Evolutionary conservation across 2,797 vertebrate genomes (phyloP), one percentile per base, ranked within the genome.

Genomic region (Octomys mimax): DNA sequence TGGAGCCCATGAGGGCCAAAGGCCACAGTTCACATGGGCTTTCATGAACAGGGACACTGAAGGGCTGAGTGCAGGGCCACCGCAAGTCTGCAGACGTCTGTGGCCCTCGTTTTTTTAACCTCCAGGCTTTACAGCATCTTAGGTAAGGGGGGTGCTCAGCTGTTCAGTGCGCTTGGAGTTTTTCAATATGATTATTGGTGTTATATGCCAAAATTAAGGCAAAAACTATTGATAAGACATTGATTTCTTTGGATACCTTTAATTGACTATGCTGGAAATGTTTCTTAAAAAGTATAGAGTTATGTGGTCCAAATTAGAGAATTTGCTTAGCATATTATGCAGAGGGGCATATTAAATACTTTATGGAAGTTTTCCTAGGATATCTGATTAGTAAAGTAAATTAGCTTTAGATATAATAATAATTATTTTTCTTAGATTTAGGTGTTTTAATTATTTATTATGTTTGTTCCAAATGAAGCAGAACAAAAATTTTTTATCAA

Each of bases 381-480:
- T 82, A 94, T 97, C 86, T 68, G n/a, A 57, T 94, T 81, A 77
- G 18, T 82, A 82, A 81, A 89, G 77, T 89, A 89, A 87, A 66
- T 86, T 61, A 7, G 19, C 24, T 80, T 94, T 95, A 87, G 71
- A 62, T 89, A 39, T 1, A 91, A 26, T 70, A 94, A 78, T 77
- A 66, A 70, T 61, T 31, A 71, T 84, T 88, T 94, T 88, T 92
- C 16, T 95, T 91, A n/a, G 31, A 68, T 94, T 89, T 80, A 89
- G 62, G 93, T 80, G 22, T 94, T 96, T 96, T 96, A 46, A 77
- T 89, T 89, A 31, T 4, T 94, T 36, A 75, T 93, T 85, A 59
- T 89, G 61, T 89, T 93, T 96, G 95, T 83, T 91, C 36, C 64
- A 87, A 85, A 82, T 77, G 54, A 96, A 87, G 28, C 62, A 79